Evolutionary conservation across 2,797 vertebrate genomes (phyloP), one percentile per base, ranked within the genome.

Genomic region (Spheniscus humboldti): DNA sequence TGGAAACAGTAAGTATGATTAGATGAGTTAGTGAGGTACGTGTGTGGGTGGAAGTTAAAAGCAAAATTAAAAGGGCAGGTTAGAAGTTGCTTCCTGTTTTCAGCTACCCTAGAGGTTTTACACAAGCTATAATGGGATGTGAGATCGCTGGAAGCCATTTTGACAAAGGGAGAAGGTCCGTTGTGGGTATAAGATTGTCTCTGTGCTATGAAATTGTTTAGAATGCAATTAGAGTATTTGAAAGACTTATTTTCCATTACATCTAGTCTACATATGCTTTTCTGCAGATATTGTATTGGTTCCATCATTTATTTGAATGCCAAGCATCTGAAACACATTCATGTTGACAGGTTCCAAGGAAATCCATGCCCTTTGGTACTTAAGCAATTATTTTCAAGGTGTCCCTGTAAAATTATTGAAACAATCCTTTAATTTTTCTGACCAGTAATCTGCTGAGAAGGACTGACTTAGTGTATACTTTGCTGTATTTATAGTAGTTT

Each of bases 71-170:
- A 94, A 88, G 62, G 62, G 72, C 66, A 95, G 63, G 59, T 92
- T 94, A 87, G 76, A 96, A 95, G 75, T 89, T 95, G 71, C 67
- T 94, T 97, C 95, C 97, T 97, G 95, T 97, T 97, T 96, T 96
- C 41, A 73, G 69, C 69, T 76, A 63, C 66, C 15, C 11, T 68
- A 37, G 60, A 81, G 18, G 18, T 86, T 95, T 91, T 88, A 60
- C 45, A 67, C 39, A 63, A 60, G 27, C 31, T 79, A 2, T 59
- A 81, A 57, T 79, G 59, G 86, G 37, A 83, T 93, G 16, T 47
- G 62, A 92, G 84, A 74, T 43, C 10, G 14, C 55, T 89, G 72
- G 78, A 86, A 86, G 47, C 78, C 35, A 33, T 94, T 90, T 96
- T 68, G 59, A 66, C 30, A 13, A 41, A 86, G 35, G 28, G 23